Base-by-base conservation (phyloP, 35 echinoderm and acorn worm species). In the Apostichopus japonicus region DNA sequence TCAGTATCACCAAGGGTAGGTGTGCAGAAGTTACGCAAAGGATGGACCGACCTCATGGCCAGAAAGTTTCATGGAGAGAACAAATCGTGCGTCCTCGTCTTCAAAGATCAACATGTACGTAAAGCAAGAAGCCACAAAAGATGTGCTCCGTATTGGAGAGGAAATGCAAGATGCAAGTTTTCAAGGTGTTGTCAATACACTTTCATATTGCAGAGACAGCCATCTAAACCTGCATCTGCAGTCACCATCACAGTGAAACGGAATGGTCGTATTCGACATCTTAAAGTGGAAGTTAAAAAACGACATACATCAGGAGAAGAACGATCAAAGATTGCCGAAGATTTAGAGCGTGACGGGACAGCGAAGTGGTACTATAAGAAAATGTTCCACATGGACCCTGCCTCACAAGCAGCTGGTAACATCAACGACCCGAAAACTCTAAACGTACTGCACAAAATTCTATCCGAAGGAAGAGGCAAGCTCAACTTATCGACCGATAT, bases 391-490 rank as follows among this genome's bases (percentile, higher is more conserved):
- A 33, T 53, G 17, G 4, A 56, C 51, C 23, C 80, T 8, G 5
- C 80, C 15, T 83, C 80, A 10, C 22, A 44, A 10, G 19, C 23
- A 56, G 80, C 80, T 17, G 80, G 80, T 10, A 83, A 83, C 24
- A 83, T 83, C 4, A 56, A 83, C 51, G 19, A 83, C 23, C 80
- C 80, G 6, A 83, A 83, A 19, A 83, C 80, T 6, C 80, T 83
- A 5, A 6, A 56, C 10, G 80, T 56, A 83, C 80, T 83, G 8
- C 80, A 83, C 24, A 24, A 83, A 19, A 83, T 83, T 33, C 0
- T 83, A 10, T 83, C 80, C 15, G 23, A 83, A 27, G 80, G 51
- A 51, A 51, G 54, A 11, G 10, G 44, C 10, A 83, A 51, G 54
- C 17, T 51, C 1, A 83, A 83, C 51, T 51, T 83, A 8, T 51